Conservation (phyloP, 2,797 vertebrate genomes). For the Falco biarmicus region DNA sequence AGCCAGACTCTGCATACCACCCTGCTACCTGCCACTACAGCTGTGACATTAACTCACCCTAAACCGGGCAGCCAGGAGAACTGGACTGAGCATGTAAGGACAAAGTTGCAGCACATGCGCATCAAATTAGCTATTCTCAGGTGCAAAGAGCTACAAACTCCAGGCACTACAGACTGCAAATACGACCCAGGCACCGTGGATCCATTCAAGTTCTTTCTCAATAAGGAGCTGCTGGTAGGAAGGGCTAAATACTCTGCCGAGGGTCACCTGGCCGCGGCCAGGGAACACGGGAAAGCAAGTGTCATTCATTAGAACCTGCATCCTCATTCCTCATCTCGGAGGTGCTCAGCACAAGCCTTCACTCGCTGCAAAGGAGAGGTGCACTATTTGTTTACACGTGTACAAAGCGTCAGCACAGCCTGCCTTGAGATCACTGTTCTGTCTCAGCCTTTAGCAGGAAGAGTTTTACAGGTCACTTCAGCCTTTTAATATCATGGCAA, state of each 20-base stretch:
- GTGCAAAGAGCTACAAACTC: not conserved
- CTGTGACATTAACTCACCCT: not conserved
- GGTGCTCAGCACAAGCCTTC: not conserved
- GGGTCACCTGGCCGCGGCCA: not conserved
- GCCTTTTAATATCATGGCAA: not conserved
- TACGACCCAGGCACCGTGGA: not conserved
- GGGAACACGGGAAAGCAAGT: not conserved
- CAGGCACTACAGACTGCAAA: not conserved
- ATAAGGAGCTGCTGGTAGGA: not conserved
- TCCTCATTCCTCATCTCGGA: not conserved
- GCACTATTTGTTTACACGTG: not conserved
- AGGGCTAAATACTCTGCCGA: not conserved
- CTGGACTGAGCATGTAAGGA: not conserved
- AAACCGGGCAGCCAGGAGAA: not conserved
- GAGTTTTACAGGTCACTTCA: not conserved
- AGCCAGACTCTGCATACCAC: accelerated
- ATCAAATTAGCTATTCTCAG: not conserved
- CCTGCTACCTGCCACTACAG: not conserved
- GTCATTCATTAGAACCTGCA: not conserved
- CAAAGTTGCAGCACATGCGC: not conserved
- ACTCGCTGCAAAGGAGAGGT: not conserved
- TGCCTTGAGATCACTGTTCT: not conserved
- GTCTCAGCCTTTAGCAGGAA: not conserved
- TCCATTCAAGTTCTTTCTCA: not conserved
- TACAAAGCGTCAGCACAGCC: not conserved